These are phyloP conservation scores for Hipposideros armiger DNA, from an alignment of 2,113 vertebrate genomes.

Conservation along the genomic window DNA sequence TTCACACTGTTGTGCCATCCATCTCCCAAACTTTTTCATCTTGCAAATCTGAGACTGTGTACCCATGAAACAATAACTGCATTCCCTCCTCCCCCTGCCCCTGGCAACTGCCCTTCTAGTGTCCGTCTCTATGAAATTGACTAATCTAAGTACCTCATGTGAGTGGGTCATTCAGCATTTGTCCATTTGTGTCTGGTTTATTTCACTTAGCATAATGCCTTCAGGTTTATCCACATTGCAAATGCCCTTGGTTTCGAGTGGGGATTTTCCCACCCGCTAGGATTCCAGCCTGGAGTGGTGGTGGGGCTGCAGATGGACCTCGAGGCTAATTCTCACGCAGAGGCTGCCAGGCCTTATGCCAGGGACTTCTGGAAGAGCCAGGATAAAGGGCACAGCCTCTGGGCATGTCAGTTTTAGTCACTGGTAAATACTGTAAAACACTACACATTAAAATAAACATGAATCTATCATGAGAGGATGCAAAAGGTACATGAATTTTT, in stretches of 20 bases:
- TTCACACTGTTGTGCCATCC: not conserved
- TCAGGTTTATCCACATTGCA: not conserved
- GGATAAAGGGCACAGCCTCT: not conserved
- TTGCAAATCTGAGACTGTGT: not conserved
- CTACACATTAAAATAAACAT: conserved; percentile 32
- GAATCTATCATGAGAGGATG: not conserved
- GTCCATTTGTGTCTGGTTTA: not conserved
- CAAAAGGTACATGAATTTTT: conserved; percentile 41
- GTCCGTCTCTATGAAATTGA: not conserved
- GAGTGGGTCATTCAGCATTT: not conserved
- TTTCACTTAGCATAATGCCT: not conserved
- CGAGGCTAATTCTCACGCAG: not conserved
- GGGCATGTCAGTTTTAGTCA: not conserved
- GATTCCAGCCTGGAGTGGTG: not conserved
- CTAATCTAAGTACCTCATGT: not conserved
- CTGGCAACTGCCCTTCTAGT: not conserved
- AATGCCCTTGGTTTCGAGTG: not conserved
- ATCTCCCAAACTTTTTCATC: not conserved
- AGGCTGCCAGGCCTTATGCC: not conserved
- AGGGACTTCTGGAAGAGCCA: not conserved
- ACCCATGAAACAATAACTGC: not conserved
- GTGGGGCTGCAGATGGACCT: fast-evolving
- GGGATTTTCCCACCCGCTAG: not conserved
- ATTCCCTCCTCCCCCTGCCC: fast-evolving
- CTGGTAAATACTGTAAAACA: not conserved